Evolutionary conservation across 2,113 vertebrate species (phyloP), one percentile per base, ranked within the genome.

Genomic region (Menura novaehollandiae): DNA sequence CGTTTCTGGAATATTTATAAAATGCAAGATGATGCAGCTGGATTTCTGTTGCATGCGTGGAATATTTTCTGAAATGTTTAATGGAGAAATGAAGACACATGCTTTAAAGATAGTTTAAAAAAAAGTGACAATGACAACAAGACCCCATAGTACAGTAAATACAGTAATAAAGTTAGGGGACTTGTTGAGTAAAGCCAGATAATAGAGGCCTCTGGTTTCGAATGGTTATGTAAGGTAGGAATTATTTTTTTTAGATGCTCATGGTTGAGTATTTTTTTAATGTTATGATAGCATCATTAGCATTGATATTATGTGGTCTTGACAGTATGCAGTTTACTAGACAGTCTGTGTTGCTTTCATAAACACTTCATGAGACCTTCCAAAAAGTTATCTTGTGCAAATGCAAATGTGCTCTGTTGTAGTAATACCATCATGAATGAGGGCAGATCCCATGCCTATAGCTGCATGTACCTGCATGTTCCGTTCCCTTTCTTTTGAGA

Each of bases 1-100:
- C 97, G 98, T 98, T 97, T 97, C 86, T 98, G 95, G 95, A 97
- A 98, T 98, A 93, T 85, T 96, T 98, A 49, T 47, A 96, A 96
- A 95, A 92, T 21, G 19, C 85, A 93, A 71, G 79, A 88, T 84
- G 85, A 79, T 97, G 96, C 95, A 94, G 71, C 77, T 97, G 72
- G 79, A 94, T 93, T 96, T 97, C 86, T 95, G 55, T 87, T 94
- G 78, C 97, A 98, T 97, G 93, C 67, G 24, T 95, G 53, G 82
- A 80, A 95, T 98, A 66, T 79, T 97, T 98, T 82, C 55, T 95
- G 66, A 96, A 95, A 96, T 95, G 37, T 83, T 97, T 92, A 83
- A 78, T 56, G 51, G 83, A 95, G 91, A 82, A 97, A 91, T 76
- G 60, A 82, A 91, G 66, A 60, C 22, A 71, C 41, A 33, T 91